Conservation (phyloP, 2,888 invertebrate genomes). For the Noctua fimbriata region DNA sequence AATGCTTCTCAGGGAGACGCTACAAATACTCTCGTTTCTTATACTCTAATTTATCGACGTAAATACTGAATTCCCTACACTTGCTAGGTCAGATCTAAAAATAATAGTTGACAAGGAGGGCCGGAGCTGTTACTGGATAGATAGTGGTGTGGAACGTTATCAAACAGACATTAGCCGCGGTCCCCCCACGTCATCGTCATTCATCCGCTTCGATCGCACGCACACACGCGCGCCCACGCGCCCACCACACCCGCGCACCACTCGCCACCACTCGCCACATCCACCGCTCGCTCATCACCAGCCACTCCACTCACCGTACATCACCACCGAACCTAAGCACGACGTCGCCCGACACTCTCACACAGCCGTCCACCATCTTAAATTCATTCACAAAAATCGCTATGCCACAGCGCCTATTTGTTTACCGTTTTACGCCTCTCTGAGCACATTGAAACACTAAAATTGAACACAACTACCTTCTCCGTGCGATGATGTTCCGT, state of each 20-base stretch:
- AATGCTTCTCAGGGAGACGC: constrained; percentile 42
- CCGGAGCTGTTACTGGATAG: constrained; percentile 70
- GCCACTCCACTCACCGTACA: constrained; percentile 66
- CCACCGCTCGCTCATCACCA: constrained; percentile 41
- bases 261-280: constrained; percentile 44
- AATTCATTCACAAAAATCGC: constrained; percentile 90
- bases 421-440: constrained; percentile 85
- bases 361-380: constrained; percentile 88
- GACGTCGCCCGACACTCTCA: constrained; percentile 79
- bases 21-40: constrained; percentile 30
- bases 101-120: constrained; percentile 80
- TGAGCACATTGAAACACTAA: constrained; percentile 69
- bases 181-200: constrained; percentile 87
- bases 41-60: constrained; percentile 61
- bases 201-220: constrained; percentile 88
- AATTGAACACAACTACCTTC: constrained; percentile 66
- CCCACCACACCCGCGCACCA: constrained; percentile 72
- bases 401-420: constrained; percentile 83
- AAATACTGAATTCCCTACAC: constrained; percentile 61
- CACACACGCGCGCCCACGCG: constrained; percentile 79
- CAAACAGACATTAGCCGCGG: constrained; percentile 84
- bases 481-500: constrained; percentile 53
- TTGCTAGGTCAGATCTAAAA: constrained; percentile 79
- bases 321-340: constrained; percentile 75
- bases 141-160: constrained; percentile 78